phyloP scores from a whole-genome alignment of 1,140 invertebrate species.

The Cyphomyrmex costatus region DNA sequence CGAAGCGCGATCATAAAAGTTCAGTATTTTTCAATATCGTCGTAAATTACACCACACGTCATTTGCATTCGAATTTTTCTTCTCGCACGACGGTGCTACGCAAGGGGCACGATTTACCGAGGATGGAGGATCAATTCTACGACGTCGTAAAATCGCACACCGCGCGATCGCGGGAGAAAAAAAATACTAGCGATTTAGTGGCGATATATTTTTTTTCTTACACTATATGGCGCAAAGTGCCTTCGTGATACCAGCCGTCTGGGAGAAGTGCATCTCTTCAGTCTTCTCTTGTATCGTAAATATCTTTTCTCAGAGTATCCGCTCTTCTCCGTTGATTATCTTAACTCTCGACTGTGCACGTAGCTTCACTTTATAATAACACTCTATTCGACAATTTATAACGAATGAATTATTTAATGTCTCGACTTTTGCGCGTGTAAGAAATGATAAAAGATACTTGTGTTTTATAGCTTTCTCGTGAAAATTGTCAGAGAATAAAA shows the following conservation, averaged over 20 bases:
- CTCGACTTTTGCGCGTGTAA: not conserved
- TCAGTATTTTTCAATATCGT: conserved; percentile 9
- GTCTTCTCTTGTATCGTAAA: conserved; percentile 24
- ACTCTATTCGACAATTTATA: not conserved
- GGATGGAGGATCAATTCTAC: conserved; percentile 29
- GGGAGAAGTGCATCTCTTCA: conserved; percentile 21
- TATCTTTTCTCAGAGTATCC: conserved; percentile 9
- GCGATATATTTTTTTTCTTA: conserved; percentile 27
- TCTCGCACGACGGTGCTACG: not conserved
- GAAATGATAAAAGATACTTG: not conserved
- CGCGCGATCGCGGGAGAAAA: conserved; percentile 19
- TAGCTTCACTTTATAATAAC: not conserved
- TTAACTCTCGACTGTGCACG: not conserved
- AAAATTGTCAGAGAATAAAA: not conserved
- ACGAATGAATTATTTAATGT: conserved; percentile 10
- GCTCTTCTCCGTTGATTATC: not conserved
- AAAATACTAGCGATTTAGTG: conserved; percentile 58
- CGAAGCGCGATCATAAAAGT: conserved; percentile 42
- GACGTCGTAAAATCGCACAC: conserved; percentile 57
- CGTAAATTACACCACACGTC: conserved; percentile 57
- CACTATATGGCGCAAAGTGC: conserved; percentile 18
- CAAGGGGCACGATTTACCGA: not conserved
- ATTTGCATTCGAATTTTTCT: conserved; percentile 63
- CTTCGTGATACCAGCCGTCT: conserved; percentile 37
- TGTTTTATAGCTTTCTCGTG: not conserved